Conservation (phyloP, 1,140 invertebrate species). For the Asobara japonica region DNA sequence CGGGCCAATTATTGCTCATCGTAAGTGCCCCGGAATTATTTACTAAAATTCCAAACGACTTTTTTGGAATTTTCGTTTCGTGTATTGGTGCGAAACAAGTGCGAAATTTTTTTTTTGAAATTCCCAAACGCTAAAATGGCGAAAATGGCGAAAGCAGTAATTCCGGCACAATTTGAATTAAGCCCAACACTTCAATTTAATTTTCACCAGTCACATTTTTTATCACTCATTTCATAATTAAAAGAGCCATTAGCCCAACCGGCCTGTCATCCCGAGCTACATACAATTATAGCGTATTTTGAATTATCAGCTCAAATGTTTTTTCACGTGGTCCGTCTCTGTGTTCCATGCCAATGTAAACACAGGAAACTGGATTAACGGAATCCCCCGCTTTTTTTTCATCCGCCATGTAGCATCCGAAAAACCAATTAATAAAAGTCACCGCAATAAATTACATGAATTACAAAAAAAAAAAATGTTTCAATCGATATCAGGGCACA, state of each 20-base stretch:
- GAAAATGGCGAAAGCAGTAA: too few relatives aligned
- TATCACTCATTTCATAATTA: conserved; percentile 33
- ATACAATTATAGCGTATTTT: conserved; percentile 30
- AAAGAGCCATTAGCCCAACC: background rate
- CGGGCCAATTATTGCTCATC: too few relatives aligned
- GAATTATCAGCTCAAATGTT: conserved; percentile 50
- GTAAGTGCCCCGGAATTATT: too few relatives aligned
- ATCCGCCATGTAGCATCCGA: background rate
- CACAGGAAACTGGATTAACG: conserved; percentile 38
- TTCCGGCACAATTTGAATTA: too few relatives aligned
- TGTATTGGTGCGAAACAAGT: too few relatives aligned
- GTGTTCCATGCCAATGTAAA: conserved; percentile 39
- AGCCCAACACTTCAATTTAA: too few relatives aligned
- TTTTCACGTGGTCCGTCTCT: conserved; percentile 42
- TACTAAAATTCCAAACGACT: too few relatives aligned
- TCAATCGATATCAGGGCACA: background rate
- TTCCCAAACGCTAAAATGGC: too few relatives aligned
- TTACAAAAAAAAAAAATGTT: conserved; percentile 20
- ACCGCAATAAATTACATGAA: background rate
- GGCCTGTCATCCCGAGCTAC: background rate
- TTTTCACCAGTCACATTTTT: too few relatives aligned
- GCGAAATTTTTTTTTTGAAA: too few relatives aligned
- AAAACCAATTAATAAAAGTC: conserved; percentile 20
- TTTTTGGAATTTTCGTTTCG: too few relatives aligned
- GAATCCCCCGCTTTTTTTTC: background rate